Evolutionary conservation across 2,888 invertebrate species (phyloP), one percentile per base, ranked within the genome.

Genomic region (Adineta ricciae): DNA sequence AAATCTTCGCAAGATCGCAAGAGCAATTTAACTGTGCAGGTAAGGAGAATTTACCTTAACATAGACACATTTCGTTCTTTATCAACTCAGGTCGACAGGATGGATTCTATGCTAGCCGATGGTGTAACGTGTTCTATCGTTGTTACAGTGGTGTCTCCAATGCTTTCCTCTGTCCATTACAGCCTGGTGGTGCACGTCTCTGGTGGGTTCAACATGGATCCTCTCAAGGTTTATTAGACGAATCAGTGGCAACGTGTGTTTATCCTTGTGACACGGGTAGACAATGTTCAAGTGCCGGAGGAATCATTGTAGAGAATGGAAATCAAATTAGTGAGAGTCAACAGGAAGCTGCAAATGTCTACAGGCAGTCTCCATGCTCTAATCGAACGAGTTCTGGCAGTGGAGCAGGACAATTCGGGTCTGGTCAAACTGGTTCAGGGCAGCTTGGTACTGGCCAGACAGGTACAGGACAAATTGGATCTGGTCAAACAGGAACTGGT

Each of bases 41-140:
- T 64, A 64, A 50, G 50, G 19, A 16, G 19, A 16, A 50, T 9
- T 2, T 50, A 16, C 27, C 4, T 16, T 9, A 14, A 16, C 27
- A 1, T n/a, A 32, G 14, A 3, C 8, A 32, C 32, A 32, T n/a
- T 21, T 32, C 16, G 32, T 27, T 14, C 27, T 64, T 5, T 32
- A 16, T 64, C 32, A 19, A 32, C 32, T 5, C 4, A 38, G 38
- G 21, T n/a, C 52, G 82, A 7, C 41, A 56, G 78, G 50, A 86
- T n/a, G 78, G 84, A 11, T 86, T 86, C 16, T 86, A 86, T 32
- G 83, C 84, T 16, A 86, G 85, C 27, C 38, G 84, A 38, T 86
- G 84, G 85, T 86, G 85, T 14, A 86, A 86, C 19, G 84, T 86
- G 11, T 86, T 86, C 46, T 84, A 86, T 49, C 52, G 85, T 52